Evolutionary conservation across 2,888 invertebrate species (phyloP).

Genomic region (Scaptomyza polygonia): DNA sequence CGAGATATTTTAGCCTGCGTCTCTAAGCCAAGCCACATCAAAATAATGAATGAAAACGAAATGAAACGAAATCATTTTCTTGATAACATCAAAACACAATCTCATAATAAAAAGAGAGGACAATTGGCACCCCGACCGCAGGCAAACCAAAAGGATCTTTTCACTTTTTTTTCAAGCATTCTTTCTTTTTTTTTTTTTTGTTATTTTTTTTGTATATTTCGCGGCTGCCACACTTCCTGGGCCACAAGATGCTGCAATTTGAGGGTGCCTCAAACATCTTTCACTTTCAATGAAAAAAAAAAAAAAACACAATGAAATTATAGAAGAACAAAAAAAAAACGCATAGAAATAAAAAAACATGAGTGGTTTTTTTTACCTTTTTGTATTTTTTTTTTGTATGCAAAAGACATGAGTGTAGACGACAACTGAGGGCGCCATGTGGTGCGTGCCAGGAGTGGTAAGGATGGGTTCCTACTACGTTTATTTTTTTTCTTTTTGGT

Average conservation of each 20-base stretch:
- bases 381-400: slow-evolving; percentile 58
- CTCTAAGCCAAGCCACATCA: slow-evolving; percentile 7
- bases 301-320: slow-evolving; percentile 62
- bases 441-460: slow-evolving; percentile 62
- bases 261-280: slow-evolving; percentile 72
- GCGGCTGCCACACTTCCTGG: slow-evolving; percentile 72
- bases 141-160: slow-evolving; percentile 61
- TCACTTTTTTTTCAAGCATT: slow-evolving; percentile 68
- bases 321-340: slow-evolving; percentile 48
- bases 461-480: slow-evolving; percentile 4
- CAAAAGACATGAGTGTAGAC: slow-evolving; percentile 62
- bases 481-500: no score
- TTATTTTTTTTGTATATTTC: slow-evolving; percentile 37
- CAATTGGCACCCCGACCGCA: slow-evolving; percentile 70
- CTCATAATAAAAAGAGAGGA: slow-evolving; percentile 51
- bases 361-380: slow-evolving; percentile 28
- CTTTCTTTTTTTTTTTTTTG: slow-evolving; percentile 40
- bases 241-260: slow-evolving; percentile 71
- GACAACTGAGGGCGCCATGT: slow-evolving; percentile 69
- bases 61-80: slow-evolving; percentile 65
- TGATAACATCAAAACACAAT: slow-evolving; percentile 54
- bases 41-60: slow-evolving; percentile 16
- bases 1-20: slow-evolving; percentile 13
- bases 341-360: slow-evolving; percentile 56
- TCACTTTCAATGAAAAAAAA: slow-evolving; percentile 69